Conservation (phyloP, 2,113 vertebrate species). For the Crotophaga sulcirostris region DNA sequence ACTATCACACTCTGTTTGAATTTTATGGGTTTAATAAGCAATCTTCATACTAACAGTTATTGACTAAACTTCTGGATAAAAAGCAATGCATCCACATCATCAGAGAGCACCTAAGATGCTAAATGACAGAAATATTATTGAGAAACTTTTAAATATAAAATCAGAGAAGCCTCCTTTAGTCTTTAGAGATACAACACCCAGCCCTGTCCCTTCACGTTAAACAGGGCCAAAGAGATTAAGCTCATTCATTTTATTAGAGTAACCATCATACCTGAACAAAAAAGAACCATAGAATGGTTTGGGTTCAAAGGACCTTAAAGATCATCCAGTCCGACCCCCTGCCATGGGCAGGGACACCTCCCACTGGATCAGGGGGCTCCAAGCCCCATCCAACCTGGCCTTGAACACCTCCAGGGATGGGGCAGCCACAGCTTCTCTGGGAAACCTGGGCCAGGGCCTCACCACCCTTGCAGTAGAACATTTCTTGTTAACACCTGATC, state of each 20-base stretch:
- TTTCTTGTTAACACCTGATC: too few relatives aligned
- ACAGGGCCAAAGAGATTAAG: neutral
- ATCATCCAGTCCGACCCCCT: too few relatives aligned
- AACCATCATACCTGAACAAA: too few relatives aligned
- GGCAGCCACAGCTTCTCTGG: too few relatives aligned
- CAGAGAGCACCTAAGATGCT: neutral
- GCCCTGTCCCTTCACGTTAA: neutral
- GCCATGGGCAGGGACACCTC: too few relatives aligned
- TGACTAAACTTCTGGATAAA: neutral
- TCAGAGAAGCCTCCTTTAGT: neutral
- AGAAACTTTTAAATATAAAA: neutral
- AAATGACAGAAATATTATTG: neutral
- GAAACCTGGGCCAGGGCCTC: too few relatives aligned
- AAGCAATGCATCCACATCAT: neutral
- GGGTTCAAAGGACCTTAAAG: too few relatives aligned
- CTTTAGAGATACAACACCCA: neutral
- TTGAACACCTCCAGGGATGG: too few relatives aligned
- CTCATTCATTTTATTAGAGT: neutral
- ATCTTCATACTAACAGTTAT: neutral
- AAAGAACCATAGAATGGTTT: neutral
- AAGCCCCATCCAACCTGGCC: too few relatives aligned
- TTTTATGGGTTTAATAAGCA: neutral
- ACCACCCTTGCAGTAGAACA: too few relatives aligned
- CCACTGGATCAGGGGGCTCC: too few relatives aligned
- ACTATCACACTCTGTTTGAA: neutral